These are phyloP conservation scores for Strix aluco DNA, from an alignment of 2,113 vertebrate species.

Conservation along the genomic window DNA sequence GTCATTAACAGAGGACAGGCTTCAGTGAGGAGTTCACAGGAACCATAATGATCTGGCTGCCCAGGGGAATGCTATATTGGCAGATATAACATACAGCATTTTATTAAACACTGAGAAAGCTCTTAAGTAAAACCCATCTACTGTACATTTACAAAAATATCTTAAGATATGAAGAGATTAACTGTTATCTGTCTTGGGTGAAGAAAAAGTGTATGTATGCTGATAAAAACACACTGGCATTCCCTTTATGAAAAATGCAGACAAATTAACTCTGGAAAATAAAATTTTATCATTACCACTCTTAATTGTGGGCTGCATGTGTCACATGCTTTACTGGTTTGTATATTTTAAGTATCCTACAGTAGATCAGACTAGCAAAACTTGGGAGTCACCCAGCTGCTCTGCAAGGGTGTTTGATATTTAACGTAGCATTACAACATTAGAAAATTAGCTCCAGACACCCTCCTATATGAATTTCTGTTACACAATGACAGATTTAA, in stretches of 20 bases:
- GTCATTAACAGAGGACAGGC: background rate
- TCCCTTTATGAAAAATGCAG: background rate
- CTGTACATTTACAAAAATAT: background rate
- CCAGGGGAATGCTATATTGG: constrained; percentile 89
- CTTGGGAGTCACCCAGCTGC: background rate
- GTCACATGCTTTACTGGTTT: background rate
- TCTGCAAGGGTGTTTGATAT: background rate
- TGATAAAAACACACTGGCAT: background rate
- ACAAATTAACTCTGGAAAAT: background rate
- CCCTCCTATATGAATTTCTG: background rate
- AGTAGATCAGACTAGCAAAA: background rate
- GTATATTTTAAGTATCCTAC: background rate
- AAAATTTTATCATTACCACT: background rate
- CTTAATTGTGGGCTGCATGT: background rate
- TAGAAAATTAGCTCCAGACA: background rate
- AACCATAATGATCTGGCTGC: constrained; percentile 93
- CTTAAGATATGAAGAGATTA: background rate
- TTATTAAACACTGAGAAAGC: constrained; percentile 26
- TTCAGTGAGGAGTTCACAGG: constrained; percentile 10
- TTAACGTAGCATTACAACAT: background rate
- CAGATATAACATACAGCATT: constrained; percentile 55
- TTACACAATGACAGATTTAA: background rate
- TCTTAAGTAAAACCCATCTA: background rate
- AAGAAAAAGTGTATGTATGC: background rate
- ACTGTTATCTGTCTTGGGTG: background rate